phyloP scores from a whole-genome alignment of 2,888 invertebrate genomes.

The Cataglyphis livida region DNA sequence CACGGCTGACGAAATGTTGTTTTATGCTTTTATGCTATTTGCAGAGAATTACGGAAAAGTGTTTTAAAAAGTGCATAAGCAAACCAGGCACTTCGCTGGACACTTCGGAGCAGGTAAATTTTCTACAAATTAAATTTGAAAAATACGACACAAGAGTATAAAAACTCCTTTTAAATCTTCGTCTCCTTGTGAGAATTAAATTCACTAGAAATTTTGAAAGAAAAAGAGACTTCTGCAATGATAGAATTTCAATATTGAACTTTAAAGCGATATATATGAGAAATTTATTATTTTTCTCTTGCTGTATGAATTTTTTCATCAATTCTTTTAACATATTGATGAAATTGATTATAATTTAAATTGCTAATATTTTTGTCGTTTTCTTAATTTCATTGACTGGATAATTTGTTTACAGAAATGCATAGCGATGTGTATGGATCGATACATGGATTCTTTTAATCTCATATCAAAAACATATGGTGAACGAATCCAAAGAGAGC shows the following conservation, averaged over 20 bases:
- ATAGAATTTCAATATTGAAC: too few relatives aligned
- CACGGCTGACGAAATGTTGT: slow-evolving; percentile 60
- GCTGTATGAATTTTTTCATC: not conserved
- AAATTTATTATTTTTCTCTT: not conserved
- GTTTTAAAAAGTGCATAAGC: slow-evolving; percentile 96
- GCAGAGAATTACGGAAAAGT: slow-evolving; percentile 98
- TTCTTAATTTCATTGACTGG: not conserved
- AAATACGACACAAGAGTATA: not conserved
- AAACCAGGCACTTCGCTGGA: slow-evolving; percentile 97
- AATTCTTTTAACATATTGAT: not conserved
- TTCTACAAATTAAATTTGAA: slow-evolving; percentile 59
- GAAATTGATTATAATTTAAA: not conserved
- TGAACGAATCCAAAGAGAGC: slow-evolving; percentile 93
- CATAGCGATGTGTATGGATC: slow-evolving; percentile 99
- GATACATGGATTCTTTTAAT: slow-evolving; percentile 99
- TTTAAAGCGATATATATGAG: not conserved
- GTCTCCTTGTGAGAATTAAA: not conserved
- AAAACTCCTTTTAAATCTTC: not conserved
- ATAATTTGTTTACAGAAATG: slow-evolving; percentile 91
- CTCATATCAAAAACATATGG: slow-evolving; percentile 96
- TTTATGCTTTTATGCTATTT: slow-evolving; percentile 76
- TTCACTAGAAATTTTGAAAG: not conserved
- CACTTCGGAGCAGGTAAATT: slow-evolving; percentile 92
- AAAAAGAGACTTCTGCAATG: not conserved
- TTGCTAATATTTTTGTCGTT: not conserved